Conservation (phyloP, 2,888 invertebrate genomes). For the Hesperia comma region DNA sequence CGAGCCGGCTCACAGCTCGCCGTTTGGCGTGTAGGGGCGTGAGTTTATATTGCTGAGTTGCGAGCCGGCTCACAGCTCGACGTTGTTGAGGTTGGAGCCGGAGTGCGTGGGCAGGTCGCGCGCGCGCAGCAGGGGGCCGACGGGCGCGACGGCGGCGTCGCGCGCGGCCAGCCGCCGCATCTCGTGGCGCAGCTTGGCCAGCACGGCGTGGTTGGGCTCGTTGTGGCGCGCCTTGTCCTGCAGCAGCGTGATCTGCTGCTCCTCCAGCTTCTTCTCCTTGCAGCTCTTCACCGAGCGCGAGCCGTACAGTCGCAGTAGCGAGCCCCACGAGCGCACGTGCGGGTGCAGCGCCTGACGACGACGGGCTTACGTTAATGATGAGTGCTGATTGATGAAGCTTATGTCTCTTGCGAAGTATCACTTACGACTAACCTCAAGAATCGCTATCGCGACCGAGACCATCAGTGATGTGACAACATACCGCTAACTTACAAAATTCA, state of each 20-base stretch:
- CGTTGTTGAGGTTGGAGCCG: constrained; percentile 90
- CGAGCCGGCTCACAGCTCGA: constrained; percentile 79
- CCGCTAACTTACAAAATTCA: no score
- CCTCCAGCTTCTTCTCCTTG: constrained; percentile 95
- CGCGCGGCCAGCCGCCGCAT: constrained; percentile 90
- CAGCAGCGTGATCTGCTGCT: constrained; percentile 95
- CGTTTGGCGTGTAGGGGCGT: no score
- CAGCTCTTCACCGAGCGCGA: constrained; percentile 95
- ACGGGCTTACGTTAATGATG: no score
- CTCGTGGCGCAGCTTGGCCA: constrained; percentile 92
- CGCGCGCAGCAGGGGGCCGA: constrained; percentile 74
- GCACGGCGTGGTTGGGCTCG: constrained; percentile 95
- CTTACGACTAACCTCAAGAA: no score
- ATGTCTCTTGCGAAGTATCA: no score
- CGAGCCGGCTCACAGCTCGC: no score
- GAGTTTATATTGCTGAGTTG: no score
- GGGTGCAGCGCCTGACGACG: constrained; percentile 92
- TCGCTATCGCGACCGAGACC: no score
- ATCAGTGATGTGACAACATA: no score
- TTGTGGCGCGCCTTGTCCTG: constrained; percentile 92
- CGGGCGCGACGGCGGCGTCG: constrained; percentile 84
- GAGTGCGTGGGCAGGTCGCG: constrained; percentile 87
- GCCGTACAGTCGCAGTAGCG: constrained; percentile 95
- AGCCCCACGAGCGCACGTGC: constrained; percentile 97
- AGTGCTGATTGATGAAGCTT: no score